Conservation (phyloP, 1,140 invertebrate genomes). For the Bombus waltoni region DNA sequence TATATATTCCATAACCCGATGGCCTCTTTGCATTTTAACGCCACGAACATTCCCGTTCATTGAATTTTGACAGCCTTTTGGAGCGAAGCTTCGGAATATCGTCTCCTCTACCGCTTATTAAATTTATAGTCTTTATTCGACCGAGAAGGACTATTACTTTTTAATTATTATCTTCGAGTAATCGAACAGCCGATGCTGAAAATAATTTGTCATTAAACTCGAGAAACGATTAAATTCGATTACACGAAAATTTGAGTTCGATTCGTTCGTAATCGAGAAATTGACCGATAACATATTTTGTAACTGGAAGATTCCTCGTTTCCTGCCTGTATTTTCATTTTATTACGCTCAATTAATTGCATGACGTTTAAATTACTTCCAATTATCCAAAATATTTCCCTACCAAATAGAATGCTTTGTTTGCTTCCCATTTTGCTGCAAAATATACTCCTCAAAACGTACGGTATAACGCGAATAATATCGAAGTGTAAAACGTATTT, state of each 20-base stretch:
- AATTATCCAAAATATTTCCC: not conserved
- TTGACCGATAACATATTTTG: not conserved
- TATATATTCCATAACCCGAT: conserved; percentile 41
- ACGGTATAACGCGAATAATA: not conserved
- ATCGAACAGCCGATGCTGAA: not conserved
- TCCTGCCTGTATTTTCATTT: not conserved
- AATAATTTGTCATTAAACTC: not conserved
- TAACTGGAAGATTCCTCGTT: not conserved
- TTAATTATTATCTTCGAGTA: too few relatives aligned
- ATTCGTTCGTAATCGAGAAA: not conserved
- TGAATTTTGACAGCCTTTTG: conserved; percentile 37
- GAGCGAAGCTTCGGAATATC: not conserved
- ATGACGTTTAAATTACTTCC: not conserved
- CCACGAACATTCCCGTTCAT: conserved; percentile 6
- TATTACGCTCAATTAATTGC: conserved; percentile 8
- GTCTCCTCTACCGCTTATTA: not conserved
- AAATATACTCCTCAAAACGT: not conserved
- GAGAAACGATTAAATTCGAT: not conserved
- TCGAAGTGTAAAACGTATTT: not conserved
- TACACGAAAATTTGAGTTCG: not conserved
- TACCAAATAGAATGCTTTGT: not conserved
- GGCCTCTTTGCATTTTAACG: conserved; percentile 38
- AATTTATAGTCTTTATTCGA: not conserved
- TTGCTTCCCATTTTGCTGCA: not conserved
- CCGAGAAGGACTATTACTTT: not conserved